A percentile compares a stretch with the other conserved stretches of the same genome.
phyloP scores from a whole-genome alignment of 2,888 invertebrate species.

The Spodoptera picta region DNA sequence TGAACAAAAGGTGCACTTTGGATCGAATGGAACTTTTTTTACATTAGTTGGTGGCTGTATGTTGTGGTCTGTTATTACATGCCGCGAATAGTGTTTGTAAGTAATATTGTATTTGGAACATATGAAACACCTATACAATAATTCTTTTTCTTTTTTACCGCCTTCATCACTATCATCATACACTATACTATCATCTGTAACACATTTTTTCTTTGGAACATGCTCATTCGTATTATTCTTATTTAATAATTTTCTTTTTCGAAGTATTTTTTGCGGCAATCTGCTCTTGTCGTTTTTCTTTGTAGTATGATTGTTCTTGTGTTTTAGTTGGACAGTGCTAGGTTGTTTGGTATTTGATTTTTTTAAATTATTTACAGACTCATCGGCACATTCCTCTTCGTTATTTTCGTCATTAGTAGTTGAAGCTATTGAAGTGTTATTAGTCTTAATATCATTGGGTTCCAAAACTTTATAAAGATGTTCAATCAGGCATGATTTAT shows the following conservation, averaged over 20 bases:
- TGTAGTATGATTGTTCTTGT: too few relatives aligned
- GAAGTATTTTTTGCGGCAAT: not conserved
- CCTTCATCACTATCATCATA: too few relatives aligned
- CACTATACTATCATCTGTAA: not conserved
- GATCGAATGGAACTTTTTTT: conserved; percentile 58
- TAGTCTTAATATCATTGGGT: conserved; percentile 46
- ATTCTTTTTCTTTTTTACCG: not conserved
- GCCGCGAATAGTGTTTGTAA: conserved; percentile 48
- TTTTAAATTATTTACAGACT: not conserved
- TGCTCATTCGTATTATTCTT: not conserved
- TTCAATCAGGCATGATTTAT: conserved; percentile 70
- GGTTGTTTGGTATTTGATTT: not conserved
- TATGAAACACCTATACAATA: conserved; percentile 57
- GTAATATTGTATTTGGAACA: conserved; percentile 62
- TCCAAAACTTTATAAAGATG: conserved; percentile 75
- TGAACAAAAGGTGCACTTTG: conserved; percentile 66
- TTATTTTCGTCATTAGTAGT: not conserved
- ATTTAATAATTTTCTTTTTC: not conserved
- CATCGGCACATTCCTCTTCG: not conserved
- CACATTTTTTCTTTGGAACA: not conserved
- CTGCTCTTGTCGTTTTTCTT: not conserved
- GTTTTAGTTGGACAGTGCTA: too few relatives aligned
- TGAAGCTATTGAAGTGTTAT: conserved; percentile 1
- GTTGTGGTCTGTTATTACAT: conserved; percentile 62
- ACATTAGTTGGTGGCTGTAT: conserved; percentile 38